A percentile compares a stretch with the other conserved stretches of the same genome.
Conservation (phyloP, 1,140 invertebrate genomes). For the Pseudobourletiella spinata region DNA sequence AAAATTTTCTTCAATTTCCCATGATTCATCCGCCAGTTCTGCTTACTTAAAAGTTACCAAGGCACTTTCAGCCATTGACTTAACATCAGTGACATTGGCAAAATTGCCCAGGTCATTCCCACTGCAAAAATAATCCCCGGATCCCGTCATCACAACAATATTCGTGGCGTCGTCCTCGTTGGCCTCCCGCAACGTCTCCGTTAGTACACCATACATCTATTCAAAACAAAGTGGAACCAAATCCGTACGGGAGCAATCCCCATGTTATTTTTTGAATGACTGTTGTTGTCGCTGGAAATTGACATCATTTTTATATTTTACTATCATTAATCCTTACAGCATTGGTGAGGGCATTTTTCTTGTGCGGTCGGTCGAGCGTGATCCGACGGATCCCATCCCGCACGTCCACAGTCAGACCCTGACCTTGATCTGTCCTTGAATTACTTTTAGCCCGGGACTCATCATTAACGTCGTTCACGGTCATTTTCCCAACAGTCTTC, state of each 20-base stretch:
- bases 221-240: slow-evolving; percentile 13
- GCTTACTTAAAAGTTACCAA: slow-evolving; percentile 16
- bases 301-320: neutral
- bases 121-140: slow-evolving; percentile 52
- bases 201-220: slow-evolving; percentile 48
- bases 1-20: neutral
- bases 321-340: slow-evolving; percentile 37
- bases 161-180: slow-evolving; percentile 43
- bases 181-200: slow-evolving; percentile 44
- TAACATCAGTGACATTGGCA: slow-evolving; percentile 41
- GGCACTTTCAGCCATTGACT: slow-evolving; percentile 35
- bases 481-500: slow-evolving; percentile 33
- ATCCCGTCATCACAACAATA: slow-evolving; percentile 47
- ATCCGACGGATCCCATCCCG: slow-evolving; percentile 45
- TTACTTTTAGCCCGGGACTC: neutral
- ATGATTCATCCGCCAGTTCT: neutral
- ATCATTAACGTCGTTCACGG: slow-evolving; percentile 47
- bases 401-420: slow-evolving; percentile 31
- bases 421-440: neutral
- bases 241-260: slow-evolving; percentile 10
- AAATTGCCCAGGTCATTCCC: slow-evolving; percentile 56
- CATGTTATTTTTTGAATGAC: neutral
- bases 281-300: neutral
- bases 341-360: slow-evolving; percentile 49
- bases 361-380: slow-evolving; percentile 44